A percentile compares a stretch with the other conserved stretches of the same genome.
These are phyloP conservation scores for Sardinella longiceps DNA, from an alignment of 2,797 vertebrate species.

Conservation along the genomic window DNA sequence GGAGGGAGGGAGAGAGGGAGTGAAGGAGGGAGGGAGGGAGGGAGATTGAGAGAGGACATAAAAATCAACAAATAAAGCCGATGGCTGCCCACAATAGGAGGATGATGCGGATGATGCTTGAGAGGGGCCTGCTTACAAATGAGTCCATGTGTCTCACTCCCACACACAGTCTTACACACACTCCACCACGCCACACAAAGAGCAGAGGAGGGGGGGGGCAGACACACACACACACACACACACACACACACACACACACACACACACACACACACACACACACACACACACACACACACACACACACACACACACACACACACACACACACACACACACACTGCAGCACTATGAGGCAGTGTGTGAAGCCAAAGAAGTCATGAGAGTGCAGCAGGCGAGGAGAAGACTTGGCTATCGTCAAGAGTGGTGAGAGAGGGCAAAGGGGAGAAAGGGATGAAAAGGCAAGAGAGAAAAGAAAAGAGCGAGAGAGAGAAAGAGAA, in stretches of 20 bases:
- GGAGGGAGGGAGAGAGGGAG: conserved; percentile 41
- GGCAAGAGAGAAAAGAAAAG: background rate
- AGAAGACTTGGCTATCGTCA: background rate
- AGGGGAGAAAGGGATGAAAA: conserved; percentile 35
- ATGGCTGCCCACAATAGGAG: conserved; percentile 57
- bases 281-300: background rate
- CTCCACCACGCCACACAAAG: conserved; percentile 10
- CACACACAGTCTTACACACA: conserved; percentile 52
- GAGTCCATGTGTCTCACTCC: conserved; percentile 66
- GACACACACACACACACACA: conserved; percentile 12
- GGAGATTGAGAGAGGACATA: conserved; percentile 46
- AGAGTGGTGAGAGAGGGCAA: conserved; percentile 2
- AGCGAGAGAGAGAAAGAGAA: conserved; percentile 27
- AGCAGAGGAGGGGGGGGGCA: background rate
- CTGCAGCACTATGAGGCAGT: background rate
- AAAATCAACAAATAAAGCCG: conserved; percentile 74
- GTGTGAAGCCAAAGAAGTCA: background rate
- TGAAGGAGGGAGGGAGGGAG: conserved; percentile 27
- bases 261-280: background rate
- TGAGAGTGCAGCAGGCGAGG: background rate
- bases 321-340: background rate
- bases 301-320: conserved; percentile 12
- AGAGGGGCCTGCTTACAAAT: conserved; percentile 59
- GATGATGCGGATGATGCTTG: conserved; percentile 46
- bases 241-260: background rate